These are phyloP conservation scores for Ephestia elutella DNA, from an alignment of 1,140 invertebrate species.

Conservation along the genomic window DNA sequence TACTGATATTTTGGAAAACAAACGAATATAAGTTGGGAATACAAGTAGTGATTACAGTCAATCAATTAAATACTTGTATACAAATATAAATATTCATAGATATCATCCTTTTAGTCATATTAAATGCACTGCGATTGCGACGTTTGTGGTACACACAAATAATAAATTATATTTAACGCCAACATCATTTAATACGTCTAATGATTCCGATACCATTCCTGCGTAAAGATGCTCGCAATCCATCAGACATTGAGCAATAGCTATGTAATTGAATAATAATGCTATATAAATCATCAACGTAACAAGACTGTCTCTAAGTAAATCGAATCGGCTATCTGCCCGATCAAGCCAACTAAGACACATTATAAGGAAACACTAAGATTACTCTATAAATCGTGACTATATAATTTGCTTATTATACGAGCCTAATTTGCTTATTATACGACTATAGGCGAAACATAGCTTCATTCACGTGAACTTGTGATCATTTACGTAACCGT, in stretches of 20 bases:
- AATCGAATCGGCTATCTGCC: not conserved
- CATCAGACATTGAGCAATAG: not conserved
- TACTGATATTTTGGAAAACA: too few relatives aligned
- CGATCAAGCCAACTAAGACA: not conserved
- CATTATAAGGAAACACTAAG: not conserved
- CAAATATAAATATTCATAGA: too few relatives aligned
- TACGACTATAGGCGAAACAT: not conserved
- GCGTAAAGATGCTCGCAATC: too few relatives aligned
- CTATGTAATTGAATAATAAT: not conserved
- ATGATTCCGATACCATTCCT: too few relatives aligned
- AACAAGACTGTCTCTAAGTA: not conserved
- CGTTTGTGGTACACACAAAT: too few relatives aligned
- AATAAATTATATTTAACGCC: too few relatives aligned
- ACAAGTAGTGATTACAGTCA: too few relatives aligned
- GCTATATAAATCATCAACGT: not conserved
- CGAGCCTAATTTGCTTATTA: not conserved
- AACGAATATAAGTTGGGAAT: too few relatives aligned
- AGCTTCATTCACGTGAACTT: slow-evolving; percentile 24
- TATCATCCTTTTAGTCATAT: too few relatives aligned
- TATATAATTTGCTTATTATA: not conserved
- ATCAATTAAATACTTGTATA: too few relatives aligned
- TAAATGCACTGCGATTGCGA: too few relatives aligned
- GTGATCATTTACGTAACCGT: slow-evolving; percentile 24
- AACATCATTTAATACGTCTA: too few relatives aligned
- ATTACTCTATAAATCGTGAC: not conserved